Base-by-base conservation (phyloP, 1,140 invertebrate genomes). In the Kradibia gibbosae region DNA sequence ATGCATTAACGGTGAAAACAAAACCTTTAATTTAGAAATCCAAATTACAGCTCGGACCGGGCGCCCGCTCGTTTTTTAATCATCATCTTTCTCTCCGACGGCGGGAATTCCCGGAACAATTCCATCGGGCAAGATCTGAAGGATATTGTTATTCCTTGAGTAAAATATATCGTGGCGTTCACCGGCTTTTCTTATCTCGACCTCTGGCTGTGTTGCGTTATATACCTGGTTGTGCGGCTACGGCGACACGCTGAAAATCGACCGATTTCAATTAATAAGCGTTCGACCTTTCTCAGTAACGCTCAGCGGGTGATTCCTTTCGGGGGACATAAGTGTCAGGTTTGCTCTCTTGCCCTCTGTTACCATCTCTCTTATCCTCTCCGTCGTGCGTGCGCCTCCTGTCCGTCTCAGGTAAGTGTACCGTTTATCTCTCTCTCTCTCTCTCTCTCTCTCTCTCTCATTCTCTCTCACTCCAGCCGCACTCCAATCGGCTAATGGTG, bases 231-330 rank as follows among this genome's bases (percentile, higher is more conserved):
- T 28, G 45, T n/a, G 55, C 28, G n/a, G 60, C 28, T 48, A 65
- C 36, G 75, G 53, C 72, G 84, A 72, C 82, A 87, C 84, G 82
- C 75, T 74, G 74, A 81, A 81, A 76, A 76, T 76, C 80, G 80
- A 53, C 84, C 85, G 82, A 87, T 85, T 81, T 87, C 88, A 88
- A 89, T 88, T 89, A 88, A 88, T 85, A 88, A 86, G 39, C 83
- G 80, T 87, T 86, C 85, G 85, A 87, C 86, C 85, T 87, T 88
- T 85, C 85, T 80, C 78, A 85, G 87, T 88, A 85, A 78, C n/a
- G 75, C 88, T 83, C 86, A 87, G 87, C 88, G 83, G 86, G 87
- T 87, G 87, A 76, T 84, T 83, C 60, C 45, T 67, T n/a, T 72
- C 82, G 70, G 74, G 65, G 74, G 74, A 71, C 74, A 81, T 81